Evolutionary conservation across 2,888 invertebrate genomes (phyloP), one percentile per base, ranked within the genome.

Genomic region (Cosmopolites sordidus): DNA sequence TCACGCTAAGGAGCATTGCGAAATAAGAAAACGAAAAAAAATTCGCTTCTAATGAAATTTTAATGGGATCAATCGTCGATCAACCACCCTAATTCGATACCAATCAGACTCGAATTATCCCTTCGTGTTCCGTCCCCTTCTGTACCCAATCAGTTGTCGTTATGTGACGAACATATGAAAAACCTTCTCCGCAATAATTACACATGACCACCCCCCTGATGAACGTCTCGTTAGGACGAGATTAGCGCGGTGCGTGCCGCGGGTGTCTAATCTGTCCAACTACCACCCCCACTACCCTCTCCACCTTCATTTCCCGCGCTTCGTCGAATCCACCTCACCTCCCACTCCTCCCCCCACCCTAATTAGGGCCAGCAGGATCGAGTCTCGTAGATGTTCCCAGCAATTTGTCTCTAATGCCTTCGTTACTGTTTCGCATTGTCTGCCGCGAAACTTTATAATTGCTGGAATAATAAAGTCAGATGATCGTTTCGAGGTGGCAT

Each of bases 221-320:
- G 65, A 66, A 63, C 66, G 73, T 74, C 76, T 77, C 77, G 76
- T 77, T 77, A 77, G 76, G 73, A 75, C 75, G 73, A 76, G 76
- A 77, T 77, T 77, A 77, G 76, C 72, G 72, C 69, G 70, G 76
- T 75, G 76, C 76, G 76, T 76, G 76, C 70, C 61, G 58, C 62
- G 69, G 66, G 68, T 69, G 65, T 64, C 65, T 68, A 67, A 69
- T 69, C 66, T 63, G 61, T 30, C 18, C 40, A 8, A 3, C 17
- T 3, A 8, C 40, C 17, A 4, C 9, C 40, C 14, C 4, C 17
- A 6, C 17, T 16, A 6, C 40, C 14, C 40, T 40, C 14, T 22
- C 38, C 33, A 33, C n/a, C 12, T 3, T 33, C n/a, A 33, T 11
- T 18, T 18, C 22, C 22, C 22, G 8, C 8, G 22, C 22, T 22